These are phyloP conservation scores for Pristionchus maxplancki DNA, from an alignment of 2,888 invertebrate genomes.

Conservation along the genomic window DNA sequence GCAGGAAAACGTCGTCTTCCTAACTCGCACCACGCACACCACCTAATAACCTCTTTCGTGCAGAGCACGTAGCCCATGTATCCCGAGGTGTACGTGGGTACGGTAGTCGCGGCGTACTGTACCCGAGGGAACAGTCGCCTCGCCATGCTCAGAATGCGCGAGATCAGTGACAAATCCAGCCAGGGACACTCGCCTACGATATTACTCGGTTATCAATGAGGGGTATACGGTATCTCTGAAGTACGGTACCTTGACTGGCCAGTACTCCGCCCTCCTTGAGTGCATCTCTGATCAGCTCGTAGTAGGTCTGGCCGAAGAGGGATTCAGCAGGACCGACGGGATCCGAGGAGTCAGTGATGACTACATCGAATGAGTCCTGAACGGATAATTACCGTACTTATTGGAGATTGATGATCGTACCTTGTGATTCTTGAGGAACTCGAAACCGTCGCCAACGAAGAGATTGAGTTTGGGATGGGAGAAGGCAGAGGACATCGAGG, in stretches of 20 bases:
- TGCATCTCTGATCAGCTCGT: constrained; percentile 88
- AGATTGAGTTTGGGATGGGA: constrained; percentile 88
- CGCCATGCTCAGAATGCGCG: constrained; percentile 81
- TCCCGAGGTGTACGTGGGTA: constrained; percentile 96
- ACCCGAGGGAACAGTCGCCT: constrained; percentile 86
- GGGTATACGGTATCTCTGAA: not conserved
- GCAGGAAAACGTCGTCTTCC: not conserved
- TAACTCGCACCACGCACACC: constrained; percentile 3
- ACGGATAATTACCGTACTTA: not conserved
- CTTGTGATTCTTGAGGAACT: constrained; percentile 89
- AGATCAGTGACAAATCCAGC: constrained; percentile 87
- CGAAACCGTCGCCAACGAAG: constrained; percentile 93
- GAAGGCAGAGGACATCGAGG: constrained; percentile 92
- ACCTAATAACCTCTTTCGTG: constrained; percentile 82
- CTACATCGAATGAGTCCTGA: constrained; percentile 89
- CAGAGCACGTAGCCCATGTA: constrained; percentile 95
- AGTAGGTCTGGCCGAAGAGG: constrained; percentile 89
- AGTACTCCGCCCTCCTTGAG: constrained; percentile 90
- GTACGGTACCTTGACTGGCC: constrained; percentile 86
- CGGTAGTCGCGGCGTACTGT: constrained; percentile 87
- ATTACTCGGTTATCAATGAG: not conserved
- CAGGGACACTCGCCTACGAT: constrained; percentile 84
- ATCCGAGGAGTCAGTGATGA: constrained; percentile 98
- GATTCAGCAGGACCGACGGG: constrained; percentile 90
- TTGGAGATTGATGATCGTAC: constrained; percentile 31